Evolutionary conservation across 2,888 invertebrate species (phyloP).

Genomic region (Taphrorychus bicolor): DNA sequence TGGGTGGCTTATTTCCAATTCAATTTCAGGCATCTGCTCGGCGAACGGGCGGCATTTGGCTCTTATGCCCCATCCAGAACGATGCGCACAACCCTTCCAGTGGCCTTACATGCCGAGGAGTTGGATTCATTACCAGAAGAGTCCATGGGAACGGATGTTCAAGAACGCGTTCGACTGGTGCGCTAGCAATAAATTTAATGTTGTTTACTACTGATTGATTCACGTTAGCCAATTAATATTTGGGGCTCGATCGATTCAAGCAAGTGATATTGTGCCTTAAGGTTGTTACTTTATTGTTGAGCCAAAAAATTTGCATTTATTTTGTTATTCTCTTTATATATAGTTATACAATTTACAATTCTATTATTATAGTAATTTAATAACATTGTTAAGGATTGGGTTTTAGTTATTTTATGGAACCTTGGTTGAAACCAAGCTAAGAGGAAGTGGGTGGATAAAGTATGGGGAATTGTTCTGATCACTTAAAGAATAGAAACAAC

Average conservation of each 20-base stretch:
- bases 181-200: conserved; percentile 47
- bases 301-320: background rate
- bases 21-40: conserved; percentile 75
- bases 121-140: conserved; percentile 64
- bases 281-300: background rate
- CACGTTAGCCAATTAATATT: background rate
- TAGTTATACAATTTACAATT: background rate
- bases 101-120: conserved; percentile 75
- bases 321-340: background rate
- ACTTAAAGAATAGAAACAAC: too few species aligned
- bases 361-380: background rate
- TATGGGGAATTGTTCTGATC: too few species aligned
- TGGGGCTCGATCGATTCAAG: background rate
- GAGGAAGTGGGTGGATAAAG: too few species aligned
- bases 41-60: conserved; percentile 92
- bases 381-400: too few species aligned
- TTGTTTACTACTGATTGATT: conserved; percentile 46
- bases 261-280: background rate
- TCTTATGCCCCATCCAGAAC: conserved; percentile 99
- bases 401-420: too few species aligned
- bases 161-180: conserved; percentile 85
- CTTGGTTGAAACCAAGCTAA: too few species aligned
- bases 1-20: background rate
- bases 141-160: conserved; percentile 94
- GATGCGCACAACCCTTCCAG: conserved; percentile 86